A percentile compares a stretch with the other conserved stretches of the same genome.
These are phyloP conservation scores for Euura lappo DNA, from an alignment of 1,140 invertebrate species.

Conservation along the genomic window DNA sequence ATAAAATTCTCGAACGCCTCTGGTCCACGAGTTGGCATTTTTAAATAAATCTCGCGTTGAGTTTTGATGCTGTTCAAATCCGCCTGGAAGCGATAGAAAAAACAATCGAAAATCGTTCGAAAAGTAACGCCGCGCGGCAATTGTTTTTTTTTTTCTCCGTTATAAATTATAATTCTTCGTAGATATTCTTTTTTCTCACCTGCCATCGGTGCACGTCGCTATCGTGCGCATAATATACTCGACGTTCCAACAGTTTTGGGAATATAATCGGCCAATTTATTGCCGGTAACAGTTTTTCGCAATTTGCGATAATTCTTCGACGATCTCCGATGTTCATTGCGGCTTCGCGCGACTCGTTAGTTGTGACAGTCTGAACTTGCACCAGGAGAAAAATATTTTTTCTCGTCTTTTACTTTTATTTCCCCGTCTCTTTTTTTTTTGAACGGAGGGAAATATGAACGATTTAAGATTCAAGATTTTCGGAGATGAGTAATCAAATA, in stretches of 20 bases:
- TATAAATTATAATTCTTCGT: too few species aligned
- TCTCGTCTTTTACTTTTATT: too few species aligned
- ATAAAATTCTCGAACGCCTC: constrained; percentile 40
- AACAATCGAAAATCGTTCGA: too few species aligned
- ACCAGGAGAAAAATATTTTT: too few species aligned
- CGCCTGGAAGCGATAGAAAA: constrained; percentile 26
- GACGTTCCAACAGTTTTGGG: constrained; percentile 40
- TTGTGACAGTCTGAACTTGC: too few species aligned
- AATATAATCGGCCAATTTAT: constrained; percentile 38
- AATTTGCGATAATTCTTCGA: constrained; percentile 33
- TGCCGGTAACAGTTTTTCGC: constrained; percentile 28
- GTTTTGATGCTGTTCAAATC: constrained; percentile 24
- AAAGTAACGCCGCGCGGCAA: too few species aligned
- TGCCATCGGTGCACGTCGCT: constrained; percentile 40
- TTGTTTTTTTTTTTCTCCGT: constrained; percentile 25
- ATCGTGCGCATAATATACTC: constrained; percentile 42
- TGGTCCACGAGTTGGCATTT: constrained; percentile 47
- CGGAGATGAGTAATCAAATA: too few species aligned
- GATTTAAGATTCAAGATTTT: too few species aligned
- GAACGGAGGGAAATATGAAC: too few species aligned
- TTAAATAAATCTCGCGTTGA: constrained; percentile 34
- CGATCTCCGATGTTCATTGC: constrained; percentile 40
- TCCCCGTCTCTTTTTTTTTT: too few species aligned
- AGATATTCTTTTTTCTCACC: too few species aligned
- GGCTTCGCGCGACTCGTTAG: too few species aligned